These are phyloP conservation scores for Crepidodera aurea DNA, from an alignment of 2,888 invertebrate species.

Conservation along the genomic window DNA sequence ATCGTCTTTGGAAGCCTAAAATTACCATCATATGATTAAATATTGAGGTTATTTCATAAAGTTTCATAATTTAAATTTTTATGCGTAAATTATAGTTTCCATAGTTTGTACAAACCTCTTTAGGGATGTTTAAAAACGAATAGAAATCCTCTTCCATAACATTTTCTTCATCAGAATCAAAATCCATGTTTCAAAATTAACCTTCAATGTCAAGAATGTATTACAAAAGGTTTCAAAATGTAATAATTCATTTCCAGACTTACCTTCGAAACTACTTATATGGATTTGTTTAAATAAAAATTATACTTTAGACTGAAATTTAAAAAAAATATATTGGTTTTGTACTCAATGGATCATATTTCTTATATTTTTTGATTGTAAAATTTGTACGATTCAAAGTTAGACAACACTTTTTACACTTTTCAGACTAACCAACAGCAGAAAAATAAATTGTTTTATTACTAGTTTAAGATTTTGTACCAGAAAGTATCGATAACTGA, in stretches of 20 bases:
- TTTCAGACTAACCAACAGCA: too few species aligned
- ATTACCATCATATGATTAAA: slow-evolving; percentile 37
- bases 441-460: too few species aligned
- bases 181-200: slow-evolving; percentile 65
- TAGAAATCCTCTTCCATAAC: slow-evolving; percentile 84
- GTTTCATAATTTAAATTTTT: neutral
- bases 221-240: neutral
- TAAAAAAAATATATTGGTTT: neutral
- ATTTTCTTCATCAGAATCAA: slow-evolving; percentile 73
- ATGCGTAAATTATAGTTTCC: neutral
- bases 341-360: neutral
- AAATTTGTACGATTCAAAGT: neutral
- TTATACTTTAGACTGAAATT: slow-evolving; percentile 1
- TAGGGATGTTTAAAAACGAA: slow-evolving; percentile 84
- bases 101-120: slow-evolving; percentile 67
- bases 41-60: slow-evolving; percentile 38
- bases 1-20: slow-evolving; percentile 90
- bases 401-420: neutral
- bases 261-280: slow-evolving; percentile 6
- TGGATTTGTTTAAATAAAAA: neutral
- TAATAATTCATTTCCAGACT: neutral
- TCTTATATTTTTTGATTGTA: neutral
- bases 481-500: too few species aligned
- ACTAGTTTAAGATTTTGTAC: too few species aligned
- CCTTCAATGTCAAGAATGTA: slow-evolving; percentile 22